phyloP scores from a whole-genome alignment of 1,140 invertebrate species.

The Drosophila gunungcola region DNA sequence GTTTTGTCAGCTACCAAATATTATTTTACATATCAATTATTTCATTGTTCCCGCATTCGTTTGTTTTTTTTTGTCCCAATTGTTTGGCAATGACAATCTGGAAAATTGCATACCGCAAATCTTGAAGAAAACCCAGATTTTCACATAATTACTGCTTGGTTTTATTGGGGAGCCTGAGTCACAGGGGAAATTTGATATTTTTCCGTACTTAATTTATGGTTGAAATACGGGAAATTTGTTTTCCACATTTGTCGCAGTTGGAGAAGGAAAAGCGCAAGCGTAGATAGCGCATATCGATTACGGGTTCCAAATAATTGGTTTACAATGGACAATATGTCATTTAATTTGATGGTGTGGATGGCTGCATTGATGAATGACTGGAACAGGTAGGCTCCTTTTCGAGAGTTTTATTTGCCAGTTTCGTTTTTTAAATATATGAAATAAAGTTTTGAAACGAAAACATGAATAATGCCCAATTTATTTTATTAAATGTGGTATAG shows the following conservation, averaged over 20 bases:
- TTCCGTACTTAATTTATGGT: constrained; percentile 38
- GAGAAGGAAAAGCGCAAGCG: constrained; percentile 14
- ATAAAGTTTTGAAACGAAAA: no score
- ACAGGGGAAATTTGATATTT: constrained; percentile 61
- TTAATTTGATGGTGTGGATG: constrained; percentile 1
- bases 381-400: not conserved
- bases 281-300: constrained; percentile 46
- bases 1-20: constrained; percentile 55
- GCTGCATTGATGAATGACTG: constrained; percentile 6
- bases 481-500: no score
- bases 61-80: constrained; percentile 9
- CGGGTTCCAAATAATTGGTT: constrained; percentile 43
- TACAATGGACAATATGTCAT: constrained; percentile 45
- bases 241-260: constrained; percentile 29
- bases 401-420: no score
- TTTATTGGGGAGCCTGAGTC: constrained; percentile 14
- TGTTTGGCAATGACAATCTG: constrained; percentile 42
- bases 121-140: constrained; percentile 34
- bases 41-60: constrained; percentile 55
- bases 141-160: constrained; percentile 38
- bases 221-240: constrained; percentile 54
- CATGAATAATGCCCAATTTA: no score
- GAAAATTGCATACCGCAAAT: constrained; percentile 56
- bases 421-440: no score
- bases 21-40: constrained; percentile 84